These are phyloP conservation scores for Macropis europaea DNA, from an alignment of 2,888 invertebrate species.

Conservation along the genomic window DNA sequence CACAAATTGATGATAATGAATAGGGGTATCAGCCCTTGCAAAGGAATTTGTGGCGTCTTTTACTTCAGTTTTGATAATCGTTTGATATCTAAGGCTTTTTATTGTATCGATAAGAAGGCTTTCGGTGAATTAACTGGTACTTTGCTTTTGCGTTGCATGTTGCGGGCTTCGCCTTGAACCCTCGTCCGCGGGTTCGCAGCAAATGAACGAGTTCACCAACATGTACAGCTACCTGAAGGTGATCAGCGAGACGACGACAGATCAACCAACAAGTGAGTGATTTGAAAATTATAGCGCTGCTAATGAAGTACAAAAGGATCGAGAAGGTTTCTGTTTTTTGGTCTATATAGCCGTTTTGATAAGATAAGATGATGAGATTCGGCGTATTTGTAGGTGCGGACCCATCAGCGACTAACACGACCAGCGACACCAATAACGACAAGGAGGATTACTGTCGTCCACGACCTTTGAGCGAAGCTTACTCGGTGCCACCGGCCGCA, in stretches of 20 bases:
- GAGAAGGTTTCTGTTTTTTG: too few species aligned
- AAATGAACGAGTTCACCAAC: conserved; percentile 93
- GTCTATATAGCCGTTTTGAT: neutral
- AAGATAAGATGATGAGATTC: too few species aligned
- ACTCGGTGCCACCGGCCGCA: conserved; percentile 81
- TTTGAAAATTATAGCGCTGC: too few species aligned
- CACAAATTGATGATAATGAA: too few species aligned
- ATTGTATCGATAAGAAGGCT: neutral
- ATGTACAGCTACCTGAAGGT: conserved; percentile 93
- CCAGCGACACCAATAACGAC: conserved; percentile 61
- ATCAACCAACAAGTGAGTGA: conserved; percentile 54
- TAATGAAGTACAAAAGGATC: too few species aligned
- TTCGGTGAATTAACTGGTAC: conserved; percentile 50
- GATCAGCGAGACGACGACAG: conserved; percentile 82
- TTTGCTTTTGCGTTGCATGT: conserved; percentile 70
- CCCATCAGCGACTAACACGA: conserved; percentile 20
- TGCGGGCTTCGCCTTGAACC: conserved; percentile 58
- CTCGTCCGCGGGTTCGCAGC: conserved; percentile 81
- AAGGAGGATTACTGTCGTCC: conserved; percentile 80
- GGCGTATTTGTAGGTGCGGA: conserved; percentile 29
- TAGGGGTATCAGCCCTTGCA: too few species aligned
- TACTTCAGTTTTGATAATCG: neutral
- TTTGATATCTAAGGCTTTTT: neutral
- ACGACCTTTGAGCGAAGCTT: conserved; percentile 80
- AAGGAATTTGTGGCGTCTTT: too few species aligned